Percentiles rank a stretch among this genome's conserved stretches.
Evolutionary conservation across 2,888 invertebrate species (phyloP).

Genomic region (Eurois occulta): DNA sequence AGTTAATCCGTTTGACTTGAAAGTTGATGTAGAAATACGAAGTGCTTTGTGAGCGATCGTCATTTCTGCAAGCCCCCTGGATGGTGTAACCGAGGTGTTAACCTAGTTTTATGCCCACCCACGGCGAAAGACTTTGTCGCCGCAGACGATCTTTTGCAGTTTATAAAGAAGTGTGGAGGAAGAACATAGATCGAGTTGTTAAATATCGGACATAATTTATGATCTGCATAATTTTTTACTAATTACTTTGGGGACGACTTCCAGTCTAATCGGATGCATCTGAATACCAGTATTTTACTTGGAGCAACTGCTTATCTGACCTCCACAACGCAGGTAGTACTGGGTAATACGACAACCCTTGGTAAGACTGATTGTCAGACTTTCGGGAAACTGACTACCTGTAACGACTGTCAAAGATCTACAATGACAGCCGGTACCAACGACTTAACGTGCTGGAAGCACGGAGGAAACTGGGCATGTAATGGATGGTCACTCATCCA

Average conservation of each 20-base stretch:
- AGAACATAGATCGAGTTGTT: not conserved
- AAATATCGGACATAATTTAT: not conserved
- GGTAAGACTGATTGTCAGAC: not conserved
- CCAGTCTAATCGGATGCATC: not conserved
- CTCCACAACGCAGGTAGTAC: not conserved
- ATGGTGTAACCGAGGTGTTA: not conserved
- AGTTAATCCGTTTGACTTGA: not conserved
- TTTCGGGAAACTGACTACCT: not conserved
- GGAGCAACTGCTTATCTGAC: not conserved
- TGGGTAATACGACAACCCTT: not conserved
- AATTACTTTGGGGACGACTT: not conserved
- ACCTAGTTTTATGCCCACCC: not conserved
- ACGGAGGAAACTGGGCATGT: not conserved
- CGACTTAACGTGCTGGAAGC: not conserved
- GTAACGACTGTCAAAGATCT: not conserved
- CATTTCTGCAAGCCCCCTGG: no score
- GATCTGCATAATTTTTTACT: not conserved
- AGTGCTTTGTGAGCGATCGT: not conserved
- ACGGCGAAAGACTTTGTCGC: not conserved
- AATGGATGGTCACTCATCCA: not conserved
- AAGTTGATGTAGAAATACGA: not conserved
- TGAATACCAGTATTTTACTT: not conserved
- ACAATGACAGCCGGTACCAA: not conserved
- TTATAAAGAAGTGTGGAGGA: not conserved
- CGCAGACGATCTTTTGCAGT: not conserved